phyloP scores from a whole-genome alignment of 2,888 invertebrate species.

The Ophion obscuratus region DNA sequence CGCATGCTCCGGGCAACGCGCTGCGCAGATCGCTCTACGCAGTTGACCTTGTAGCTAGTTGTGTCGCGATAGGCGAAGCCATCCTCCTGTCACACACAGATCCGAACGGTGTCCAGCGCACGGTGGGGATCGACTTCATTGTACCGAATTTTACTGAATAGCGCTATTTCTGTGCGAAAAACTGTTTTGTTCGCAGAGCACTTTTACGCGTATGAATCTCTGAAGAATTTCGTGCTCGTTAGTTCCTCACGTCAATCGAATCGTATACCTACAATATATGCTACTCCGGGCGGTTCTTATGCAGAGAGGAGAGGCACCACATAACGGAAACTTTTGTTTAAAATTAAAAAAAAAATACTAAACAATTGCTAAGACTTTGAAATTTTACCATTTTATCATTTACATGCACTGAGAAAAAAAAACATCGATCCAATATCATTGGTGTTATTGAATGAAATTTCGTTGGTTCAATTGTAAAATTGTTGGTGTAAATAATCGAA shows the following conservation, averaged over 20 bases:
- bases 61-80: not conserved
- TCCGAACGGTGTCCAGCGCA: too few relatives aligned
- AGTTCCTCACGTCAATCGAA: not conserved
- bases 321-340: too few relatives aligned
- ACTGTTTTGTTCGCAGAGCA: not conserved
- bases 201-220: not conserved
- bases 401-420: too few relatives aligned
- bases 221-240: not conserved
- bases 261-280: not conserved
- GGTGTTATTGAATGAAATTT: too few relatives aligned
- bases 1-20: not conserved
- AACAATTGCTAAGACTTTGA: too few relatives aligned
- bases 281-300: too few relatives aligned
- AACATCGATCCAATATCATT: too few relatives aligned
- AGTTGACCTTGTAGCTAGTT: constrained; percentile 2
- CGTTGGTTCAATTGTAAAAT: too few relatives aligned
- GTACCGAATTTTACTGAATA: not conserved
- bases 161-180: not conserved
- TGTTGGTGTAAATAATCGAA: too few relatives aligned
- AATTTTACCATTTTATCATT: too few relatives aligned
- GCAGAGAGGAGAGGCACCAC: too few relatives aligned
- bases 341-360: too few relatives aligned
- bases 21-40: constrained; percentile 10
- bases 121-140: not conserved
- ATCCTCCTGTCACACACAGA: not conserved